Conservation (phyloP, 1,140 invertebrate species). For the Gonioctena quinquepunctata region DNA sequence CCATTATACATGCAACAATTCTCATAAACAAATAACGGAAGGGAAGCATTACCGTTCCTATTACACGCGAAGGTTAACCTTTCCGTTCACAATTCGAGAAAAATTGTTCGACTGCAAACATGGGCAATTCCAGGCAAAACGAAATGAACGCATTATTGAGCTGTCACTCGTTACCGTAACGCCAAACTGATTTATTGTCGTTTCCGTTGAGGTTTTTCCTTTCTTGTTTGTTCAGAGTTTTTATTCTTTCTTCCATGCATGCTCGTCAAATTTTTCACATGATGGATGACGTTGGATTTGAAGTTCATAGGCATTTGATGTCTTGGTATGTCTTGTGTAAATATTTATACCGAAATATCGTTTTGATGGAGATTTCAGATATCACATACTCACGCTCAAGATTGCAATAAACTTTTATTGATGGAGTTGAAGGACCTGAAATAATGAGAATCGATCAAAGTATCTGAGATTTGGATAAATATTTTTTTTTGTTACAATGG, state of each 20-base stretch:
- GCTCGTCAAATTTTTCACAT: neutral
- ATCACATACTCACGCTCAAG: no score
- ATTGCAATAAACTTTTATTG: no score
- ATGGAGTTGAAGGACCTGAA: no score
- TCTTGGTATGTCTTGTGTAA: no score
- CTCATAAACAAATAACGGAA: neutral
- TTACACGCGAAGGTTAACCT: neutral
- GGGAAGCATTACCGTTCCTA: neutral
- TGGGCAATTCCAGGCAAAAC: neutral
- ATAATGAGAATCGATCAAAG: no score
- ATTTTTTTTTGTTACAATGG: no score
- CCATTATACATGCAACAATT: no score
- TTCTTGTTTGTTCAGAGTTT: neutral
- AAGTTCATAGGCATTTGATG: no score
- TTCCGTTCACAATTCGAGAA: neutral
- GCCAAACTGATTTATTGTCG: neutral
- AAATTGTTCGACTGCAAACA: neutral
- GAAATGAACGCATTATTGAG: neutral
- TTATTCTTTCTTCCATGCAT: neutral
- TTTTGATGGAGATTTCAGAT: no score
- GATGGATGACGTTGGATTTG: neutral
- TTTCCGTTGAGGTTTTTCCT: neutral
- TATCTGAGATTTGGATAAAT: no score
- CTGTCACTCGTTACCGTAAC: neutral
- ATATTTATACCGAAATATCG: no score